phyloP scores from a whole-genome alignment of 1,140 invertebrate genomes.

The Paraescarpia echinospica region DNA sequence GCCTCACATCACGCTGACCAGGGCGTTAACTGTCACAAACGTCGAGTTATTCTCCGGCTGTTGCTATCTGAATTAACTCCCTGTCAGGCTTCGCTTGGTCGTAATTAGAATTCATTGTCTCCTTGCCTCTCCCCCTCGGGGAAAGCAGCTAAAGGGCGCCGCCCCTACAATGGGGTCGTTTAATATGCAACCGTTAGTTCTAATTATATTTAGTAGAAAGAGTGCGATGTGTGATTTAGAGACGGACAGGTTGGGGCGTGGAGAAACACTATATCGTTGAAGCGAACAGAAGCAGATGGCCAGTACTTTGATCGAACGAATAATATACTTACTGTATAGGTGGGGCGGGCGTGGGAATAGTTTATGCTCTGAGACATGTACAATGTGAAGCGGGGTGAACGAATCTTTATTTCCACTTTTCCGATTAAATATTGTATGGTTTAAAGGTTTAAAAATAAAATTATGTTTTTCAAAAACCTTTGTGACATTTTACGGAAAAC shows the following conservation, averaged over 20 bases:
- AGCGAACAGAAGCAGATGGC: neutral
- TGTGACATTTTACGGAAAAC: too few species aligned
- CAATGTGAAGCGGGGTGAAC: neutral
- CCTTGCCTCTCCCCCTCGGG: neutral
- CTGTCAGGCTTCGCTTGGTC: neutral
- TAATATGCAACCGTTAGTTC: neutral
- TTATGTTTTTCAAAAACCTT: too few species aligned
- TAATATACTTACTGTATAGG: neutral
- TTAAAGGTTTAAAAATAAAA: neutral
- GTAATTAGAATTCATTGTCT: conserved; percentile 1
- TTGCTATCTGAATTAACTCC: neutral
- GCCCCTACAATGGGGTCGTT: neutral
- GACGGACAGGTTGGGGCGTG: neutral
- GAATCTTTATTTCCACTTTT: neutral
- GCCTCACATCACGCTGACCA: neutral
- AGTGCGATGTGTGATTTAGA: neutral
- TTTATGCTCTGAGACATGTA: neutral
- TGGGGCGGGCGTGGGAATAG: neutral
- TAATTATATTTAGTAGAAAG: neutral
- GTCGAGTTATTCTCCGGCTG: neutral
- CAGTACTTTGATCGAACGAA: neutral
- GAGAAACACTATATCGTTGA: neutral
- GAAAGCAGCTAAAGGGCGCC: neutral
- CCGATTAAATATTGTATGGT: neutral
- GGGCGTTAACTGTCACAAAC: neutral